Evolutionary conservation across 2,113 vertebrate genomes (phyloP), one percentile per base, ranked within the genome.

Genomic region (Ailurus styani): DNA sequence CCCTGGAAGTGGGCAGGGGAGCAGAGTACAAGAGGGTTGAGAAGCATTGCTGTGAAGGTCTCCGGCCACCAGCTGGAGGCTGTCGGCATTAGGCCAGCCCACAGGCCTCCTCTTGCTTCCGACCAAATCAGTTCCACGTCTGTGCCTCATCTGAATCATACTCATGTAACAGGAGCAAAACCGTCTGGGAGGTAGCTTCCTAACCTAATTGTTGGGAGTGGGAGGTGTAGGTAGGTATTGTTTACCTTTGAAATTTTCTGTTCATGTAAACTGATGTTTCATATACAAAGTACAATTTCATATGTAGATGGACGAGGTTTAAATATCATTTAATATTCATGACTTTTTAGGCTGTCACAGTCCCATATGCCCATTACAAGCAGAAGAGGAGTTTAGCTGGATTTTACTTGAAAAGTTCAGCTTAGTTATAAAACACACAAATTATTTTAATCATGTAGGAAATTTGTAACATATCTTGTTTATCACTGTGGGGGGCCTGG

Each of bases 61-160:
- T 25, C 64, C 34, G 6, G 50, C 31, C 17, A 7, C 5, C 5
- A 5, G n/a, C 27, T 17, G 55, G 60, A 60, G 25, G 21, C 45
- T 3, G 1, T 27, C 0, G 23, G 68, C 37, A 29, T 4, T 0
- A 27, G 85, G 72, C 54, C 34, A 17, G 55, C 37, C 13, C 7
- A 29, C 47, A 42, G 23, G 0, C 18, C 34, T 42, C 47, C 29
- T n/a, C 1, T 3, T 3, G 68, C 68, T 50, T 45, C 50, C 18
- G 31, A 18, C 6, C 23, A 52, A 6, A 3, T 9, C 1, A 1
- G 12, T 31, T 3, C 21, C 50, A 2, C 0, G 23, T 10, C 1
- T 23, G 4, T 47, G 6, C 47, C 29, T 93, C 42, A 6, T n/a
- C n/a, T 3, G 57, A 62, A 70, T 13, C 62, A 70, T 13, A 34